Conservation (phyloP, 2,797 vertebrate genomes). For the Paguma larvata region DNA sequence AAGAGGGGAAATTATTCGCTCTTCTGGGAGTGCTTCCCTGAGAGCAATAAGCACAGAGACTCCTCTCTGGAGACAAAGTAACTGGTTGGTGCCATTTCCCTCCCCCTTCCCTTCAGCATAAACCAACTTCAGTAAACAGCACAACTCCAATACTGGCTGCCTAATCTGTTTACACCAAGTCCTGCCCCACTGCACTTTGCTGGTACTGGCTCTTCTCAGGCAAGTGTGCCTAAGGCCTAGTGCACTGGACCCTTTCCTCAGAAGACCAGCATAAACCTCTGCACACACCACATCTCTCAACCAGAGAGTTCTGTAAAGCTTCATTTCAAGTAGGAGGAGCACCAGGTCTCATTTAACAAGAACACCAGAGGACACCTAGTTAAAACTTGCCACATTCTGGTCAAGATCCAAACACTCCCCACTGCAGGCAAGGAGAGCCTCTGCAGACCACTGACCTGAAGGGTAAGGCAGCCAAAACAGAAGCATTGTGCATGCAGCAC, state of each 20-base stretch:
- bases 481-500: background rate
- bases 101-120: background rate
- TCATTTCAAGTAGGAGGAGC: background rate
- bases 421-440: background rate
- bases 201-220: background rate
- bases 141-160: background rate
- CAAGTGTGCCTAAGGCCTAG: background rate
- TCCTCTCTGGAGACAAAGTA: background rate
- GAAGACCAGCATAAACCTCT: background rate
- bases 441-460: background rate
- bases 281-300: background rate
- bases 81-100: background rate
- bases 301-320: background rate
- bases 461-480: background rate
- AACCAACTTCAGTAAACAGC: background rate
- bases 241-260: no score
- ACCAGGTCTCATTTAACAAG: background rate
- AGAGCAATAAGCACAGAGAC: background rate
- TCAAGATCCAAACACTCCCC: background rate
- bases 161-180: background rate
- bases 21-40: background rate
- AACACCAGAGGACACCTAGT: background rate
- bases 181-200: background rate
- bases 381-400: background rate
- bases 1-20: background rate